Conservation (phyloP, 2,113 vertebrate genomes). For the Pelobates fuscus region DNA sequence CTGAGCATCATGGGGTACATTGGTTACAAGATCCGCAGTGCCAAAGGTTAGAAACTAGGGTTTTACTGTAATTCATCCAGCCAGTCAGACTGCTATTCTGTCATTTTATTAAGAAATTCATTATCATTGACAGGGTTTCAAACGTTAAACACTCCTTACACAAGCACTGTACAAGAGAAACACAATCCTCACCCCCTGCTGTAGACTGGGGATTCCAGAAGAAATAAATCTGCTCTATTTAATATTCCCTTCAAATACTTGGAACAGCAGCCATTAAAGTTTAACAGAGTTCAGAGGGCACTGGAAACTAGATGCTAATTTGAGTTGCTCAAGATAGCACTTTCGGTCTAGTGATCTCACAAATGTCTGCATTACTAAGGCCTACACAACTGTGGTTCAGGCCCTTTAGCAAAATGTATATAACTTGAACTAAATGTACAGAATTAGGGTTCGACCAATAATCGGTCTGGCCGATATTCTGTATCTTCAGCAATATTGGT, state of each 20-base stretch:
- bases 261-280: constrained; percentile 13
- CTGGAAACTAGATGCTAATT: constrained; percentile 13
- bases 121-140: constrained; percentile 64
- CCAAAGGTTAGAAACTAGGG: no score
- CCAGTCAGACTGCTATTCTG: no score
- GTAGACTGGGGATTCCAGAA: constrained; percentile 53
- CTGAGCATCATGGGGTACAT: no score
- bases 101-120: constrained; percentile 60
- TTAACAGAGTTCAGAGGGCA: constrained; percentile 3
- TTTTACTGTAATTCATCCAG: no score
- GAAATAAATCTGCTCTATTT: constrained; percentile 61
- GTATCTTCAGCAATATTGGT: no score
- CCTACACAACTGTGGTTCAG: neutral
- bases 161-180: constrained; percentile 61
- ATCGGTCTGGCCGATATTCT: no score
- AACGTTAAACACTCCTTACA: constrained; percentile 56
- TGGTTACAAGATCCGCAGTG: no score
- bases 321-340: constrained; percentile 13
- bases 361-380: neutral
- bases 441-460: no score
- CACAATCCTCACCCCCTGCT: constrained; percentile 47
- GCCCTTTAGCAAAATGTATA: neutral
- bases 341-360: neutral
- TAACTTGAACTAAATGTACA: neutral
- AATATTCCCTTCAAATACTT: constrained; percentile 55